Evolutionary conservation across 53 echinoderm and acorn worm species (phyloP).

Genomic region (Paelopatides confundens): DNA sequence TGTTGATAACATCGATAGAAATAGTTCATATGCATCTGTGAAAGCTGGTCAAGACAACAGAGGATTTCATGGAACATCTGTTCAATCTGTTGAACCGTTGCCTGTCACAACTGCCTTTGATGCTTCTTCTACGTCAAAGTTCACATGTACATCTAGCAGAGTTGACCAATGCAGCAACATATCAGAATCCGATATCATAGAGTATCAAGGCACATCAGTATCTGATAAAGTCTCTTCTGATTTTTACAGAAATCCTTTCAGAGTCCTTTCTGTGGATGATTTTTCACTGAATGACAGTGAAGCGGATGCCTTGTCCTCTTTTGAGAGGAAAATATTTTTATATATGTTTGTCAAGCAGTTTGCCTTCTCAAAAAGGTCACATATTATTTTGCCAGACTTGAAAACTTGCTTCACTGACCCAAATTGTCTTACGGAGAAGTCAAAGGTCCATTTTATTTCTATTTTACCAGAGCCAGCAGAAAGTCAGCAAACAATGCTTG

Average conservation of each 20-base stretch:
- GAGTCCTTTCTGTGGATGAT: conserved; percentile 1
- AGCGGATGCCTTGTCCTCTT: background rate
- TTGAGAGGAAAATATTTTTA: conserved; percentile 18
- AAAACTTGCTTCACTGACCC: background rate
- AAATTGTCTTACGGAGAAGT: conserved; percentile 1
- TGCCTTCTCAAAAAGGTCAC: background rate
- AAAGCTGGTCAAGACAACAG: background rate
- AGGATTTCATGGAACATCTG: conserved; percentile 48
- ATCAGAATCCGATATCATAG: background rate
- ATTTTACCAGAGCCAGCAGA: conserved; percentile 46
- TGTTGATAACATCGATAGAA: conserved; percentile 40
- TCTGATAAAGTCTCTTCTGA: background rate
- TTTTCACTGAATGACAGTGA: background rate
- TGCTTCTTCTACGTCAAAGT: too few relatives aligned
- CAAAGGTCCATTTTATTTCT: conserved; percentile 36
- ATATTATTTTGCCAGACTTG: conserved; percentile 28
- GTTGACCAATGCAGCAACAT: conserved; percentile 4
- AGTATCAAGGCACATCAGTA: background rate
- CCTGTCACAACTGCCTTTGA: background rate
- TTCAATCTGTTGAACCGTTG: conserved; percentile 41
- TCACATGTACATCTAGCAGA: background rate
- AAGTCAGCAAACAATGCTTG: conserved; percentile 35
- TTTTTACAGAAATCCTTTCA: background rate
- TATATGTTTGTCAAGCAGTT: conserved; percentile 44
- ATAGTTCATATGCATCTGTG: conserved; percentile 31